Conservation (phyloP, 2,113 vertebrate genomes). For the Malurus cyaneus region DNA sequence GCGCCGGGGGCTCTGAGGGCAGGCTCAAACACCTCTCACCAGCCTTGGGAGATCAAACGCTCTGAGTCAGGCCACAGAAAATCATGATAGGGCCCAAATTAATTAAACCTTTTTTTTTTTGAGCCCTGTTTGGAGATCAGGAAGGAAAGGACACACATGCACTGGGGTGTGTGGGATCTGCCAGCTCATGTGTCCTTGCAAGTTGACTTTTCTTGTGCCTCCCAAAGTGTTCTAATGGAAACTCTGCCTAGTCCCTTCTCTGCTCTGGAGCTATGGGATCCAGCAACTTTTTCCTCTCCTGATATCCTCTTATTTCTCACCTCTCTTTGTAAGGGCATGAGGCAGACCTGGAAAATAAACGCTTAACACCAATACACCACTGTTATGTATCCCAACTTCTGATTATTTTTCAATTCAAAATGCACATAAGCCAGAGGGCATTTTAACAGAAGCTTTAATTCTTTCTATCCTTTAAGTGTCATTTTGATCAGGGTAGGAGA, state of each 20-base stretch:
- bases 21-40: constrained; percentile 38
- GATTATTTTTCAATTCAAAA: not conserved
- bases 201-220: not conserved
- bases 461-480: not conserved
- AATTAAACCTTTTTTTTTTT: not conserved
- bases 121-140: not conserved
- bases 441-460: not conserved
- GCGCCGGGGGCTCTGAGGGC: constrained; percentile 12
- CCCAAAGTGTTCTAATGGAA: not conserved
- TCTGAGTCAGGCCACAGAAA: constrained; percentile 44
- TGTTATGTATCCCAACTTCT: not conserved
- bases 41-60: constrained; percentile 41
- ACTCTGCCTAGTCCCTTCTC: not conserved
- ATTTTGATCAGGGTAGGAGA: not conserved
- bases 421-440: not conserved
- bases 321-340: not conserved
- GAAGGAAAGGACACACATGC: not conserved
- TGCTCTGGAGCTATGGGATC: not conserved
- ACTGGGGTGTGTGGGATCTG: not conserved
- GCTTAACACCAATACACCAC: accelerated
- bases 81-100: constrained; percentile 37
- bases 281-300: not conserved
- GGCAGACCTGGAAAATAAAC: not conserved
- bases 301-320: not conserved
- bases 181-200: not conserved